Conservation (phyloP, 2,797 vertebrate species). For the Petrocephalus sullivani region DNA sequence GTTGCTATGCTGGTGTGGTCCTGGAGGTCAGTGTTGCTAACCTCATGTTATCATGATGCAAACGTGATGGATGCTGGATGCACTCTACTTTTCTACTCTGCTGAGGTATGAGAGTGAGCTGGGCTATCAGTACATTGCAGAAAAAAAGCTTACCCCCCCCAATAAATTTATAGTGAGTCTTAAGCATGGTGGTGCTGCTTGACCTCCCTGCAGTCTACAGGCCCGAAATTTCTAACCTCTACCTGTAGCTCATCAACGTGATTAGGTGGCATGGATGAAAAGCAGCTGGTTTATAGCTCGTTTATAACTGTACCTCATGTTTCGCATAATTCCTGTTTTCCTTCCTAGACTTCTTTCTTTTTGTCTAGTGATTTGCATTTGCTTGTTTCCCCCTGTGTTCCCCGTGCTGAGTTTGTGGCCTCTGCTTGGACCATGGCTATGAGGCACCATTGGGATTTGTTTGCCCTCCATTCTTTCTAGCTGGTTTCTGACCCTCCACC, state of each 20-base stretch:
- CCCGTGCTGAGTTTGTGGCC: not conserved
- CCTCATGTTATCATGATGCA: no score
- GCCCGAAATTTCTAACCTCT: not conserved
- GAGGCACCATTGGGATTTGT: not conserved
- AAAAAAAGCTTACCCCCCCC: not conserved
- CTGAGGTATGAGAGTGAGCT: not conserved
- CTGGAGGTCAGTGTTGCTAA: not conserved
- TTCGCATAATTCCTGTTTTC: not conserved
- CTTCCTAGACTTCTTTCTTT: not conserved
- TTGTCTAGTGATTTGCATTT: not conserved
- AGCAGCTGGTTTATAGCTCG: not conserved
- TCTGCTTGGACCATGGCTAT: not conserved
- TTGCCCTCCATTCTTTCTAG: not conserved
- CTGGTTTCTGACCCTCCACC: not conserved
- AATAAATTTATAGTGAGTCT: not conserved
- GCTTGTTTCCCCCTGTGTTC: not conserved
- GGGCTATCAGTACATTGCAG: not conserved
- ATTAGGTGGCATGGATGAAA: not conserved
- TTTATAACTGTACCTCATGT: not conserved
- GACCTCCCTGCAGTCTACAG: not conserved
- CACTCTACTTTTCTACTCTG: no score
- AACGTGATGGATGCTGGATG: no score
- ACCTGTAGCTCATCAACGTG: not conserved
- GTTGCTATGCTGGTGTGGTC: not conserved
- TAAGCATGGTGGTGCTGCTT: not conserved